Percentiles rank a stretch among this genome's conserved stretches.
These are phyloP conservation scores for Holothuria scabra DNA, from an alignment of 53 echinoderm and acorn worm species.

Conservation along the genomic window DNA sequence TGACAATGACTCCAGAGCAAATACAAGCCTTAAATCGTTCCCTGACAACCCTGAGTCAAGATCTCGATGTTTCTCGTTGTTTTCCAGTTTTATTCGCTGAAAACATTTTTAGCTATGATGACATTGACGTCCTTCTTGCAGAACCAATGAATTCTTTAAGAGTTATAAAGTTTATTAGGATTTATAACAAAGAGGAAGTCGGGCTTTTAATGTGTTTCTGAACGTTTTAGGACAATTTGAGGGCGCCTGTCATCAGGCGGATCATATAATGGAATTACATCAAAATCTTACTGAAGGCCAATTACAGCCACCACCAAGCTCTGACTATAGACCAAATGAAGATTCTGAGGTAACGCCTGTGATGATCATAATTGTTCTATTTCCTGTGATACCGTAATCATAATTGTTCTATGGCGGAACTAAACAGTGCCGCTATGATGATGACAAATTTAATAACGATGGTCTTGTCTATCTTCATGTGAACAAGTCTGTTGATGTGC, in stretches of 20 bases:
- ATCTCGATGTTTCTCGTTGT: neutral
- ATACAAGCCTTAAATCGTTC: neutral
- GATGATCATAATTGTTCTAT: too few relatives aligned
- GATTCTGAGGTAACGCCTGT: too few relatives aligned
- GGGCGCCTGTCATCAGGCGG: neutral
- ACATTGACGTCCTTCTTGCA: neutral
- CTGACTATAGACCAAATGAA: too few relatives aligned
- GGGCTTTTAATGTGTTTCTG: neutral
- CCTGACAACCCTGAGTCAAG: neutral
- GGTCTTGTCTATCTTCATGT: too few relatives aligned
- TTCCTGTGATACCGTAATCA: too few relatives aligned
- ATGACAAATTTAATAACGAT: too few relatives aligned
- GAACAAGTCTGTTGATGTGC: too few relatives aligned
- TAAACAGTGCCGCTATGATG: too few relatives aligned
- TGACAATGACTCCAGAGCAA: constrained; percentile 1
- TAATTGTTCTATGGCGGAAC: too few relatives aligned
- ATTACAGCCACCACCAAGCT: too few relatives aligned
- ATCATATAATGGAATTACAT: neutral
- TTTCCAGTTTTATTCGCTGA: constrained; percentile 1
- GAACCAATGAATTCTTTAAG: neutral
- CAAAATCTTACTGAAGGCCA: too few relatives aligned
- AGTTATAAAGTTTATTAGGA: neutral
- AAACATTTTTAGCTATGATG: neutral
- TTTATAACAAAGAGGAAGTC: neutral
- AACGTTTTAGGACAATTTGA: neutral